Evolutionary conservation across 2,888 invertebrate genomes (phyloP).

Genomic region (Omphaloscelis lunosa): DNA sequence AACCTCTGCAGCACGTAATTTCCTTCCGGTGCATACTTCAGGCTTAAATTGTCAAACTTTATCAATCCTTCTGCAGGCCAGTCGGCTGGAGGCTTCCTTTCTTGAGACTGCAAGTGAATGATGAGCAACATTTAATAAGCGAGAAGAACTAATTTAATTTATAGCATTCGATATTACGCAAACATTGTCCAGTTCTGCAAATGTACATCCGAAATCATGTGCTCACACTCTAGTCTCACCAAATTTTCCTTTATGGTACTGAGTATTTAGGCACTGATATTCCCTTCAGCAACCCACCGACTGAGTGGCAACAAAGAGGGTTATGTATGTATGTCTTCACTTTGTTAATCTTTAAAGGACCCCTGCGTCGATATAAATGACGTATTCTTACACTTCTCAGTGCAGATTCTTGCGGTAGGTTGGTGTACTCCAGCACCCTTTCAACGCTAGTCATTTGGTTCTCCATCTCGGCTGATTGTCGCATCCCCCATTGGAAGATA

Average conservation of each 20-base stretch:
- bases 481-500: conserved; percentile 94
- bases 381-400: conserved; percentile 77
- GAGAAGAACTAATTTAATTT: not conserved
- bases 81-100: conserved; percentile 80
- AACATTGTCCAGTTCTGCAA: not conserved
- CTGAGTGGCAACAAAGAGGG: not conserved
- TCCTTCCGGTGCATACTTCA: conserved; percentile 89
- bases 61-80: conserved; percentile 91
- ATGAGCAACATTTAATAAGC: not conserved
- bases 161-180: not conserved
- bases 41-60: conserved; percentile 86
- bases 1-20: conserved; percentile 90
- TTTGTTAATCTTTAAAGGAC: not conserved
- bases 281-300: not conserved
- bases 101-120: conserved; percentile 69
- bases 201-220: not conserved
- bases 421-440: conserved; percentile 93
- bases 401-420: conserved; percentile 89
- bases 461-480: conserved; percentile 96
- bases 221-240: not conserved
- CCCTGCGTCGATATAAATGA: not conserved
- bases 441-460: conserved; percentile 96
- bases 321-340: not conserved
- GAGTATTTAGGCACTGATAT: not conserved
- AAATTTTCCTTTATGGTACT: not conserved